Conservation (phyloP, 2,797 vertebrate species). For the Esox masquinongy region DNA sequence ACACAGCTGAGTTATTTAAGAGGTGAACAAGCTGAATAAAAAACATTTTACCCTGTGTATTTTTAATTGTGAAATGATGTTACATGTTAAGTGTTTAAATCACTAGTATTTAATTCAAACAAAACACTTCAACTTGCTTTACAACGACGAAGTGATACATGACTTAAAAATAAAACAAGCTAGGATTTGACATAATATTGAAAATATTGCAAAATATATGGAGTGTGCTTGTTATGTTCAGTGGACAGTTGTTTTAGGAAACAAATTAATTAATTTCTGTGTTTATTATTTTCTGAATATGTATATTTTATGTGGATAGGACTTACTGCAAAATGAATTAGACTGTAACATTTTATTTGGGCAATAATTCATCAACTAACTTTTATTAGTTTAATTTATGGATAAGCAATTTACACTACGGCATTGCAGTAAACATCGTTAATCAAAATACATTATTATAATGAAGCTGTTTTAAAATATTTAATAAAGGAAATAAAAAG, state of each 20-base stretch:
- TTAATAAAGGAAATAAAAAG: constrained; percentile 81
- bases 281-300: constrained; percentile 63
- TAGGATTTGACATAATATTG: not conserved
- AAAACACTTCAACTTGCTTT: not conserved
- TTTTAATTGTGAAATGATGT: not conserved
- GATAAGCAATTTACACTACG: constrained; percentile 78
- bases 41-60: not conserved
- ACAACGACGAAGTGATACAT: not conserved
- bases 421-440: constrained; percentile 80
- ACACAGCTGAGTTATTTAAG: not conserved
- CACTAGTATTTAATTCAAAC: not conserved
- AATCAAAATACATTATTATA: constrained; percentile 87
- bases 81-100: not conserved
- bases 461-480: constrained; percentile 83
- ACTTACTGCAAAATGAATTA: constrained; percentile 68
- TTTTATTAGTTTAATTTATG: constrained; percentile 84
- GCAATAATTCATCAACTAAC: constrained; percentile 80
- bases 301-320: constrained; percentile 62
- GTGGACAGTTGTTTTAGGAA: constrained; percentile 34
- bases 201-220: constrained; percentile 33
- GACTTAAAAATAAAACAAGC: not conserved
- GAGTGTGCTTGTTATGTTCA: constrained; percentile 28
- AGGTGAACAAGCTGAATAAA: too few species aligned
- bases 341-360: constrained; percentile 73
- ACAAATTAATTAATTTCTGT: constrained; percentile 59